Evolutionary conservation across 2,797 vertebrate species (phyloP), one percentile per base, ranked within the genome.

Genomic region (Limosa lapponica): DNA sequence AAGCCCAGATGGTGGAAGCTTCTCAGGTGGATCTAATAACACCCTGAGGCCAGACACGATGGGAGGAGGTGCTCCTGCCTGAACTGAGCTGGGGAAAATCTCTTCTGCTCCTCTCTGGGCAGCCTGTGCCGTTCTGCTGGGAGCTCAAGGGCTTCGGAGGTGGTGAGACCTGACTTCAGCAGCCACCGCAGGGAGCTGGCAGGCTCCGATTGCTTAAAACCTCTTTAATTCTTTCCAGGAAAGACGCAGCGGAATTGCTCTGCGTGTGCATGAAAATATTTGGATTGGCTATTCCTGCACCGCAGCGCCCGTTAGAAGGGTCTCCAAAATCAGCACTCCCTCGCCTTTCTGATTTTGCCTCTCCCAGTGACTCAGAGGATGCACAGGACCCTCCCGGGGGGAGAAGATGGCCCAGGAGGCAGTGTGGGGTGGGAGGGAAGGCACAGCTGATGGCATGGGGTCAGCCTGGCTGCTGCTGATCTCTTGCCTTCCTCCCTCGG

Each of bases 251-350:
- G 49, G 73, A 90, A 54, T 84, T 59, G 36, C 0, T 0, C 67
- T 81, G 75, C 0, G 1, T 84, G 32, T 1, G 4, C 73, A 72
- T 12, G 44, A 70, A 91, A 93, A 87, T 92, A 65, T 95, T 96
- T 94, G 86, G 49, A 22, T 77, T 95, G 90, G 94, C 91, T 23
- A 7, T 59, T 77, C 57, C 73, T 0, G 1, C 0, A 0, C 85
- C 0, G 1, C 54, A 23, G 72, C 0, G 16, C 39, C 39, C 86
- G 32, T 91, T 13, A 90, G 94, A 93, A 96, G 81, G 59, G 57
- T 70, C 51, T 94, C 94, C 96, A 95, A 95, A 82, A 95, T 77
- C 85, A 95, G 94, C 96, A 94, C 18, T 41, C 51, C 30, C 70
- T 28, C 1, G 3, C 34, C 46, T 67, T 37, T 75, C 66, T 67